Evolutionary conservation across 2,888 invertebrate genomes (phyloP).

Genomic region (Sminthurinus aureus): DNA sequence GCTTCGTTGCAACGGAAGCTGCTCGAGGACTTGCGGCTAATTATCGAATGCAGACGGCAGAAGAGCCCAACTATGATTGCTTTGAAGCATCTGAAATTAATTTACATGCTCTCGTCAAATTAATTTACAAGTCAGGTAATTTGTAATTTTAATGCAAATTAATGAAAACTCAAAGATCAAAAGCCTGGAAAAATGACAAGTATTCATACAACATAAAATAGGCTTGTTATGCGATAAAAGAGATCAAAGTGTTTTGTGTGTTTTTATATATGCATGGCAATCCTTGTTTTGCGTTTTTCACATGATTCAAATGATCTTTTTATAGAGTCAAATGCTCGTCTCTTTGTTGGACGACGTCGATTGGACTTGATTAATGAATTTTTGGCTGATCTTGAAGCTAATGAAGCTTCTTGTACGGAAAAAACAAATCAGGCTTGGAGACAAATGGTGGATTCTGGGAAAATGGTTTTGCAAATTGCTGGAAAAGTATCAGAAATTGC

Average conservation of each 20-base stretch:
- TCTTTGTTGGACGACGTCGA: constrained; percentile 58
- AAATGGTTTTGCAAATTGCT: constrained; percentile 53
- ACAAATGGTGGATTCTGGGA: constrained; percentile 49
- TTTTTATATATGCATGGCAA: too few relatives aligned
- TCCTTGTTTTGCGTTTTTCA: too few relatives aligned
- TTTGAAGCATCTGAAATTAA: constrained; percentile 59
- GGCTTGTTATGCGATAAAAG: too few relatives aligned
- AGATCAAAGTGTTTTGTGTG: too few relatives aligned
- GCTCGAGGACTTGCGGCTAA: constrained; percentile 56
- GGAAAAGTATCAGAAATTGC: constrained; percentile 48
- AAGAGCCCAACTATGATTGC: constrained; percentile 56
- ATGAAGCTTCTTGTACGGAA: constrained; percentile 39
- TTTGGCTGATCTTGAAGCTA: constrained; percentile 45
- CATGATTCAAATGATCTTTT: too few relatives aligned
- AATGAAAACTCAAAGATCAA: too few relatives aligned
- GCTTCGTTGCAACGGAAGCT: constrained; percentile 77
- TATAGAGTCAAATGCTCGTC: constrained; percentile 58
- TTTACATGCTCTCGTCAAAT: constrained; percentile 55
- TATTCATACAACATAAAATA: too few relatives aligned
- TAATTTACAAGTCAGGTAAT: constrained; percentile 55
- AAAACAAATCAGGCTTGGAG: constrained; percentile 52
- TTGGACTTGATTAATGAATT: constrained; percentile 57
- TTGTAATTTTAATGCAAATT: too few relatives aligned
- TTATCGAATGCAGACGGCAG: constrained; percentile 57
- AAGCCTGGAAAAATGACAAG: too few relatives aligned